Percentiles rank a stretch among this genome's conserved stretches.
Conservation (phyloP, 1,140 invertebrate genomes). For the Papilio polyxenes region DNA sequence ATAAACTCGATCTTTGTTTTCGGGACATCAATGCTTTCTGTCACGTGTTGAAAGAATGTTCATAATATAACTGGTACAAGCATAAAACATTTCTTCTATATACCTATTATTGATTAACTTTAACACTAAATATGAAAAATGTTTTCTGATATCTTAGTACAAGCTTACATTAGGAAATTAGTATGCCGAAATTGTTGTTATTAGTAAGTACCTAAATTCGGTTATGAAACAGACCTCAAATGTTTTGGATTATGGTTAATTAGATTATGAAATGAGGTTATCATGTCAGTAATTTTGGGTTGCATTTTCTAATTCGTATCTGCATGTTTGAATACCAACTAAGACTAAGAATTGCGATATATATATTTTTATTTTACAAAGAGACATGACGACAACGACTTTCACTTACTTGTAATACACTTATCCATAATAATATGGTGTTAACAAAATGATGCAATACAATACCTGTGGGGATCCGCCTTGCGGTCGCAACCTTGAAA, state of each 20-base stretch:
- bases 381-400: not conserved
- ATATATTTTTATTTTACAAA: not conserved
- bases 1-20: too few species aligned
- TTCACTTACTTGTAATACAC: constrained; percentile 19
- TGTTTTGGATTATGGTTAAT: constrained; percentile 44
- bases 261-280: constrained; percentile 41
- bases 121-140: not conserved
- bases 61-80: not conserved
- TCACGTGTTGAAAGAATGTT: not conserved
- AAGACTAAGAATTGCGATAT: not conserved
- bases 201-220: not conserved
- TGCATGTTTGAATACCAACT: not conserved
- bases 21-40: too few species aligned
- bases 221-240: constrained; percentile 35
- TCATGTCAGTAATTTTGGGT: not conserved
- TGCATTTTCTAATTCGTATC: not conserved
- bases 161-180: not conserved
- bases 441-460: constrained; percentile 21
- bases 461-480: not conserved
- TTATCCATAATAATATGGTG: constrained; percentile 25
- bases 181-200: constrained; percentile 8
- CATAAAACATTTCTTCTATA: not conserved
- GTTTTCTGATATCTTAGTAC: not conserved
- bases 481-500: constrained; percentile 2
- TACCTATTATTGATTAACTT: too few species aligned